Base-by-base conservation (phyloP, 1,140 invertebrate species). In the Lepidurus arcticus region DNA sequence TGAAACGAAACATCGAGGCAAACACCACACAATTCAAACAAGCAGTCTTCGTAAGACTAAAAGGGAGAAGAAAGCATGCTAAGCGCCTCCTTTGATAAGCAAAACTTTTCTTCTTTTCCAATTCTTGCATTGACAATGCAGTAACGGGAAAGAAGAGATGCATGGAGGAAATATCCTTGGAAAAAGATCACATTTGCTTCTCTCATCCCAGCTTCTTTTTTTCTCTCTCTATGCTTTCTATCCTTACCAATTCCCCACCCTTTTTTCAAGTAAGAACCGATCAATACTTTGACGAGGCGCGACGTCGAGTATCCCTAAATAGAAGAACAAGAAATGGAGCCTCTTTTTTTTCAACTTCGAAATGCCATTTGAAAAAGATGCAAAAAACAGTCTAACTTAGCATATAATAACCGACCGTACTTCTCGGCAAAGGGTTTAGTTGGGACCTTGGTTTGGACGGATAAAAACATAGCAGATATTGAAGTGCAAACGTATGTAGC, bases 261-360 rank as follows among this genome's bases (percentile, higher is more conserved):
- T 65, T 65, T 65, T 65, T 65, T 65, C 16, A 65, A 65, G 53
- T n/a, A 65, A 65, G 53, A 65, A 65, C 53, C 53, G 53, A 65
- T 65, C 53, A 65, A 65, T 65, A 65, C 53, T 65, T 65, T 65
- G 53, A 65, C 53, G 53, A 65, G 53, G 53, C 53, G 53, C 53
- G 53, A 65, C 53, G 53, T 21, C 53, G 21, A 65, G 53, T 65
- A 65, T 65, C 53, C 53, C 53, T 65, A 65, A 65, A 65, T 21
- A 65, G 53, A 65, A 65, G 53, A 21, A 65, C 16, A 13, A 65
- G 21, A 21, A 65, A 65, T 65, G 53, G 21, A 65, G 13, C 53
- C 53, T 65, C 8, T 65, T 21, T n/a, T 65, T 16, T 65, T 65
- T 65, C 47, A 65, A 21, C 53, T 7, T 65, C 53, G 16, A 13